These are phyloP conservation scores for Sebastes diploproa DNA, from an alignment of 2,797 vertebrate species.

Conservation along the genomic window DNA sequence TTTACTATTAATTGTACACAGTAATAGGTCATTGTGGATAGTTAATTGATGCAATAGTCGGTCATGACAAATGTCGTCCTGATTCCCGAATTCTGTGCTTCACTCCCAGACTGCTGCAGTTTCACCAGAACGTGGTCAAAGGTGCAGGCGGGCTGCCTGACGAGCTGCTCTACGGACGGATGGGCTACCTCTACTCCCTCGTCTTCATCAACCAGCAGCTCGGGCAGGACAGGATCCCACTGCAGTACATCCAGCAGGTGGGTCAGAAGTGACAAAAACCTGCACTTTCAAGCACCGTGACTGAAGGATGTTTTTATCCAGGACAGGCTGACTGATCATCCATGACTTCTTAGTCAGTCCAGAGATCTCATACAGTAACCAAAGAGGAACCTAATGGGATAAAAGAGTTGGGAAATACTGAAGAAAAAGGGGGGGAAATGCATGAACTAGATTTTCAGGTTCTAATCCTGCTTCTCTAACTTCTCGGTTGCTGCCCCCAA, in stretches of 20 bases:
- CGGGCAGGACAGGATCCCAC: conserved; percentile 88
- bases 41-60: neutral
- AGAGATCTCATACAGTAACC: neutral
- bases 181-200: conserved; percentile 92
- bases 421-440: neutral
- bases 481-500: neutral
- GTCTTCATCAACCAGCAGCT: conserved; percentile 94
- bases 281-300: neutral
- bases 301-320: neutral
- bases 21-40: neutral
- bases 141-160: conserved; percentile 85
- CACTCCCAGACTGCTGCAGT: conserved; percentile 86
- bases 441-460: too few species aligned
- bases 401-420: neutral
- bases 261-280: neutral
- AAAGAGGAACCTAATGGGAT: neutral
- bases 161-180: conserved; percentile 92
- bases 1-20: neutral
- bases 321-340: neutral
- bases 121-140: conserved; percentile 81
- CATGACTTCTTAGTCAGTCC: too few species aligned
- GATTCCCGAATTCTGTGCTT: neutral
- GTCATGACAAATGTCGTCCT: neutral
- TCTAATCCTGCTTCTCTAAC: neutral
- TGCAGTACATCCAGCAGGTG: conserved; percentile 93